Percentiles rank a stretch among this genome's conserved stretches.
phyloP scores from a whole-genome alignment of 2,113 vertebrate genomes.

The Empidonax alnorum region DNA sequence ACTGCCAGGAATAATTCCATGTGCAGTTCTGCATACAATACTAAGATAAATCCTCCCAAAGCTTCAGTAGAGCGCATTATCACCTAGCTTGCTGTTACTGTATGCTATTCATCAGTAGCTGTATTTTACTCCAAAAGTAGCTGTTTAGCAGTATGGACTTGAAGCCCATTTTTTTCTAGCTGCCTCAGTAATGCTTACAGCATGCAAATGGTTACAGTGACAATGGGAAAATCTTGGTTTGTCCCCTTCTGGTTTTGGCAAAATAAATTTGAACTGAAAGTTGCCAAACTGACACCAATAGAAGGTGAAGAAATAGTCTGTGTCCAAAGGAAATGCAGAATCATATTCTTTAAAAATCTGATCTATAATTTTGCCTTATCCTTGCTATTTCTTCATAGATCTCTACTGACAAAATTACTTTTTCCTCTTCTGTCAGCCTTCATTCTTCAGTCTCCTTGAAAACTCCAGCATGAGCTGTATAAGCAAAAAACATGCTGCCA shows the following conservation, averaged over 20 bases:
- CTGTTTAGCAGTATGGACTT: not conserved
- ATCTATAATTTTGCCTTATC: not conserved
- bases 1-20: not conserved
- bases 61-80: not conserved
- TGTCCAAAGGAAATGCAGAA: not conserved
- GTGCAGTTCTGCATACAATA: not conserved
- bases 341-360: not conserved
- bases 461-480: not conserved
- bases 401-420: not conserved
- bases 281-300: not conserved
- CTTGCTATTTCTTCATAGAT: not conserved
- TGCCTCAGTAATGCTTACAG: not conserved
- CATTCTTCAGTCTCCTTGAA: constrained; percentile 12
- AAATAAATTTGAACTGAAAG: not conserved
- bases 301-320: not conserved
- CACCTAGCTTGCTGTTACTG: not conserved
- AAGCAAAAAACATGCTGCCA: constrained; percentile 26
- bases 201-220: accelerated
- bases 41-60: not conserved
- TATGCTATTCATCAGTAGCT: not conserved
- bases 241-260: not conserved
- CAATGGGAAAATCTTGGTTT: not conserved
- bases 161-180: not conserved
- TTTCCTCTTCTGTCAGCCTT: not conserved
- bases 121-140: not conserved